These are phyloP conservation scores for Eristalis pertinax DNA, from an alignment of 2,888 invertebrate species.

Conservation along the genomic window DNA sequence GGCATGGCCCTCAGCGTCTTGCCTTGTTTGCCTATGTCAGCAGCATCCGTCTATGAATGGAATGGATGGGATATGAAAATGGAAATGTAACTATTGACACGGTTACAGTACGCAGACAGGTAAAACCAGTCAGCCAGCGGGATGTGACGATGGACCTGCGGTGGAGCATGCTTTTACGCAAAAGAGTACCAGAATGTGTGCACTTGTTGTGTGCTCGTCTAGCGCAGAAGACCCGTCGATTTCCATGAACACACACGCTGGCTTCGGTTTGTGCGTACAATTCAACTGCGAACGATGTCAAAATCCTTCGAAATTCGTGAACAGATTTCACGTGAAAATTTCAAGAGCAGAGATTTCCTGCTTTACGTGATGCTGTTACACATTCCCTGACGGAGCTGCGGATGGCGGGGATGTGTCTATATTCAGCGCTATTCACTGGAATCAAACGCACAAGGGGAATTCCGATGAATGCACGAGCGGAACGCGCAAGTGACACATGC, in stretches of 20 bases:
- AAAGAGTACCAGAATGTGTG: conserved; percentile 8
- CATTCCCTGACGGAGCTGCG: background rate
- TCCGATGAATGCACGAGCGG: too few species aligned
- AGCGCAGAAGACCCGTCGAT: background rate
- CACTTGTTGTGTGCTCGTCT: conserved; percentile 17
- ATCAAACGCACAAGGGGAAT: background rate
- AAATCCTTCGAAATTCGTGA: background rate
- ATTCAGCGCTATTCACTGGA: background rate
- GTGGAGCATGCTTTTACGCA: background rate
- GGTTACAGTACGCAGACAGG: conserved; percentile 9
- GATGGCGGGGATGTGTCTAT: background rate
- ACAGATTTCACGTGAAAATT: background rate
- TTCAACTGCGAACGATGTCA: background rate
- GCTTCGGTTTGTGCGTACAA: background rate
- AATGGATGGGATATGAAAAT: conserved; percentile 22
- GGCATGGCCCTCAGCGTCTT: background rate
- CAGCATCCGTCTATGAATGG: conserved; percentile 44
- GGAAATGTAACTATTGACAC: conserved; percentile 49
- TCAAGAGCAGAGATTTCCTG: background rate
- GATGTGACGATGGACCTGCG: conserved; percentile 1
- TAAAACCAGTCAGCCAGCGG: background rate
- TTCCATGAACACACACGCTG: background rate
- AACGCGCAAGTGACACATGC: too few species aligned
- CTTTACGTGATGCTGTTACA: background rate
- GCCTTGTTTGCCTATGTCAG: conserved; percentile 19